phyloP scores from a whole-genome alignment of 2,888 invertebrate genomes.

The Nymphalis c-album region DNA sequence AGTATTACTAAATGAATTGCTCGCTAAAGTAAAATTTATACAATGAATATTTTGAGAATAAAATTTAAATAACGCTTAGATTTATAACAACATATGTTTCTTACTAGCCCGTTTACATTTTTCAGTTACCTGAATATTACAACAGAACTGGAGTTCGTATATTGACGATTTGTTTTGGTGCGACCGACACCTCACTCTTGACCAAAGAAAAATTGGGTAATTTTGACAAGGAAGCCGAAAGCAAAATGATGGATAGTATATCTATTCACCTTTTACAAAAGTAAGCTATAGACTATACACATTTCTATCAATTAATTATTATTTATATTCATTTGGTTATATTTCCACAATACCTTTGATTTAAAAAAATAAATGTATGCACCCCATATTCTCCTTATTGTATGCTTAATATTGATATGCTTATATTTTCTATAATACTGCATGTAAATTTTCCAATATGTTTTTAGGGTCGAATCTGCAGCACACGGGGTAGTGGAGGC shows the following conservation, averaged over 20 bases:
- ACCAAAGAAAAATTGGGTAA: constrained; percentile 37
- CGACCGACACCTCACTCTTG: constrained; percentile 49
- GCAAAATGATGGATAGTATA: constrained; percentile 25
- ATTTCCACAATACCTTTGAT: too few relatives aligned
- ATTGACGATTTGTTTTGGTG: constrained; percentile 51
- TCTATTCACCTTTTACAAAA: constrained; percentile 38
- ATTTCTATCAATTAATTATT: too few relatives aligned
- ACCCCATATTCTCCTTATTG: too few relatives aligned
- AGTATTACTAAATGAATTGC: too few relatives aligned
- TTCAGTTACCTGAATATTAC: constrained; percentile 48
- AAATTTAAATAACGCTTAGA: too few relatives aligned
- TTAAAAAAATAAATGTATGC: too few relatives aligned
- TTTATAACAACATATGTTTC: too few relatives aligned
- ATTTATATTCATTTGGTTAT: too few relatives aligned
- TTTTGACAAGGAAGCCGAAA: constrained; percentile 41
- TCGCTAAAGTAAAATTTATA: too few relatives aligned
- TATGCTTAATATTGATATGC: too few relatives aligned
- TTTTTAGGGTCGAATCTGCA: constrained; percentile 39
- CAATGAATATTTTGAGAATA: too few relatives aligned
- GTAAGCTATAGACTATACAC: constrained; percentile 35
- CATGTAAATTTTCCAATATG: background rate
- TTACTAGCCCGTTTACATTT: constrained; percentile 4
- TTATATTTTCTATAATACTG: too few relatives aligned
- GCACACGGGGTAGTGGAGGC: constrained; percentile 37
- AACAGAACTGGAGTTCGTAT: constrained; percentile 50